Percentiles rank a stretch among this genome's conserved stretches.
These are phyloP conservation scores for Pammene aurita DNA, from an alignment of 2,888 invertebrate species.

Conservation along the genomic window DNA sequence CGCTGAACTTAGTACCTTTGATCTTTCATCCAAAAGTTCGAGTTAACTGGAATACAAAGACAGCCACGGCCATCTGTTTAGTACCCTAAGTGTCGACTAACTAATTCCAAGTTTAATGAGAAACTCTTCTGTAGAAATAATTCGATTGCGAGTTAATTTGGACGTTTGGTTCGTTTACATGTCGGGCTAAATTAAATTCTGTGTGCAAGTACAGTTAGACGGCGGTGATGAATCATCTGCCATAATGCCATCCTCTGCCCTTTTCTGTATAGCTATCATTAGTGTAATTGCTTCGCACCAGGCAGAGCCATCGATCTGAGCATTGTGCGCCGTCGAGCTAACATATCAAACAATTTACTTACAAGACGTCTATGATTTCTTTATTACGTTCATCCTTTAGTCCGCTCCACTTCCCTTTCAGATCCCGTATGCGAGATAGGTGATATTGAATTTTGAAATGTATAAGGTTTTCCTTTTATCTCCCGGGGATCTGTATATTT, in stretches of 20 bases:
- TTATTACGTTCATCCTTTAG: conserved; percentile 73
- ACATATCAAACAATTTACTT: conserved; percentile 74
- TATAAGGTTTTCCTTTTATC: conserved; percentile 70
- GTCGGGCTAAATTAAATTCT: conserved; percentile 51
- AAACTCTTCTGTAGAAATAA: conserved; percentile 70
- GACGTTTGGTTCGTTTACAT: conserved; percentile 54
- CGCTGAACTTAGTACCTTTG: conserved; percentile 78
- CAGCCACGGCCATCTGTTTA: conserved; percentile 71
- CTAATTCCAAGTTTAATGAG: conserved; percentile 78
- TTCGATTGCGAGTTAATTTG: conserved; percentile 68
- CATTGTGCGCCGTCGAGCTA: conserved; percentile 55
- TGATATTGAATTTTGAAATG: conserved; percentile 76
- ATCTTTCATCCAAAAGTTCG: conserved; percentile 74
- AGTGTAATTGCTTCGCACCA: conserved; percentile 64
- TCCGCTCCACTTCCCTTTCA: conserved; percentile 57
- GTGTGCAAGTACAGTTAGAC: conserved; percentile 46
- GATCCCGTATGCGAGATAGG: conserved; percentile 63
- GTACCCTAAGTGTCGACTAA: conserved; percentile 61
- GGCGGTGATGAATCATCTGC: conserved; percentile 53
- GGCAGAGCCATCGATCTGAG: conserved; percentile 52
- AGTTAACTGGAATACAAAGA: conserved; percentile 75
- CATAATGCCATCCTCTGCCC: conserved; percentile 54
- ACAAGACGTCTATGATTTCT: conserved; percentile 72
- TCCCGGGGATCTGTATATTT: conserved; percentile 62
- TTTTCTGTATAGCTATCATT: conserved; percentile 63